Conservation (phyloP, 1,140 invertebrate species). For the Ceratoteleas bidentatus region DNA sequence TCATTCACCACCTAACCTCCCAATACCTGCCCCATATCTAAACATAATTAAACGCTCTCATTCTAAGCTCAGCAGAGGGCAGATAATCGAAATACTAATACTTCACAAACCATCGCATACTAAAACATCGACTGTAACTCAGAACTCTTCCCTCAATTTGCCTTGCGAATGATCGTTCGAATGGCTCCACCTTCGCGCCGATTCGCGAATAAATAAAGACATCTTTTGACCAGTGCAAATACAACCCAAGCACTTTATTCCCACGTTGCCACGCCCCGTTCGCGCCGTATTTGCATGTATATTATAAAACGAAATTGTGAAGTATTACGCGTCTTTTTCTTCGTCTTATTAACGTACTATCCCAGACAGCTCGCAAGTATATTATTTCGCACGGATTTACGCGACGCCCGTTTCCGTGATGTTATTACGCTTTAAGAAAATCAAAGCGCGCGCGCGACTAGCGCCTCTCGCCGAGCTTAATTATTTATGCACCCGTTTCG, state of each 20-base stretch:
- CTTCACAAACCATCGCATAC: too few species aligned
- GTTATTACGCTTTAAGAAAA: conserved; percentile 35
- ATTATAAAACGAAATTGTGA: conserved; percentile 36
- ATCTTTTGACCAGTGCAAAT: neutral
- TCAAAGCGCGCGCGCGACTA: conserved; percentile 15
- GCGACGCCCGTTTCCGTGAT: conserved; percentile 22
- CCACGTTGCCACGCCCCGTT: neutral
- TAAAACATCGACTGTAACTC: too few species aligned
- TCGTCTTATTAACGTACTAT: conserved; percentile 33
- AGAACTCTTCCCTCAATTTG: too few species aligned
- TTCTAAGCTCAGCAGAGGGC: too few species aligned
- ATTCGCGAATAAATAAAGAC: neutral
- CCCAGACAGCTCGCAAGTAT: conserved; percentile 2
- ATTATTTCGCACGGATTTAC: conserved; percentile 26
- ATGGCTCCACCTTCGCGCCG: too few species aligned
- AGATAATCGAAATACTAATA: too few species aligned
- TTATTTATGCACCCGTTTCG: conserved; percentile 43
- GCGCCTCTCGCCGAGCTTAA: conserved; percentile 10
- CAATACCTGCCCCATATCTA: too few species aligned
- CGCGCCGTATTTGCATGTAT: conserved; percentile 22
- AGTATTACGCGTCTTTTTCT: conserved; percentile 31
- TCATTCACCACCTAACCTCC: too few species aligned
- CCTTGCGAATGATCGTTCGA: too few species aligned
- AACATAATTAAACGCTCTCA: too few species aligned
- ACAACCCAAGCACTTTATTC: neutral